Evolutionary conservation across 2,113 vertebrate genomes (phyloP), one percentile per base, ranked within the genome.

Genomic region (Pipra filicauda): DNA sequence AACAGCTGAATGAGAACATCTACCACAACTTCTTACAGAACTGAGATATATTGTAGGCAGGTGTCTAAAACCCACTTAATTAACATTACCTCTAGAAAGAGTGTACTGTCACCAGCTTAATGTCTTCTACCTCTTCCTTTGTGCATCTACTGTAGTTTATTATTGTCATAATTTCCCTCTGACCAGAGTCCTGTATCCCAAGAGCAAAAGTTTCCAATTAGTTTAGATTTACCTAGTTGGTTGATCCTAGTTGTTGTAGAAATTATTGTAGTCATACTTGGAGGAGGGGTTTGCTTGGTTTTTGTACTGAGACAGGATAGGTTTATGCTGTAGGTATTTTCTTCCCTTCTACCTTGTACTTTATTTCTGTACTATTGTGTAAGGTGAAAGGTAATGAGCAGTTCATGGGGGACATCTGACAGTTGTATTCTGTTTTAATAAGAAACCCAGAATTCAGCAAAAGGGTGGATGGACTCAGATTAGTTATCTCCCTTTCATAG

Each of bases 401-500:
- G 28, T 41, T 64, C 31, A 24, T 12, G 8, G 39, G 51, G 44
- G 46, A 58, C 31, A 24, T 69, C 39, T 81, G 55, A 48, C 23
- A 64, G 22, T 77, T 73, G 43, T 71, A 58, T 66, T 85, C 58
- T 83, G 37, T 70, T 89, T 88, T 93, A 95, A 33, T 64, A 90
- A 71, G 71, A 71, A 89, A 43, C n/a, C 14, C 35, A 72, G 74
- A 67, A 76, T 75, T 77, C 72, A 55, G 5, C n/a, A 39, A 46
- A 80, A 90, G 80, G 52, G 59, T 79, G 71, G 64, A 66, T 62
- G 61, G 37, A 44, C n/a, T 89, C 55, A 70, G 41, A 71, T 92
- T 72, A 75, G 58, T 92, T 95, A 85, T 95, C 75, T 94, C 15
- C 35, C 44, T 90, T 74, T 85, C 49, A 8, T 15, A 79, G 70